Conservation (phyloP, 2,797 vertebrate genomes). For the Mormyrus proboscirostris region DNA sequence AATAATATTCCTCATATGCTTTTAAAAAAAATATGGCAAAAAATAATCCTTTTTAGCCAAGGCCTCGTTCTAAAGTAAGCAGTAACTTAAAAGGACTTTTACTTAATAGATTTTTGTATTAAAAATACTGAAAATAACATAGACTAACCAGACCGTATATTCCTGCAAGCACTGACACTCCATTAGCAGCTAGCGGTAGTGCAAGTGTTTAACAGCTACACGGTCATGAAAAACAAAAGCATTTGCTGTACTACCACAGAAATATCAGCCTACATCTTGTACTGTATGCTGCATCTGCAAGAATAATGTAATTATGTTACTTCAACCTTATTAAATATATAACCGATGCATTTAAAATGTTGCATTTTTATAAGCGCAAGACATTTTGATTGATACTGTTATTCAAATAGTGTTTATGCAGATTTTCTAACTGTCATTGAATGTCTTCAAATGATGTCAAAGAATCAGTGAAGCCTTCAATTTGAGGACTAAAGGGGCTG, state of each 20-base stretch:
- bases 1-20: neutral
- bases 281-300: neutral
- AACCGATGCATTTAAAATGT: neutral
- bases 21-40: neutral
- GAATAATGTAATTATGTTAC: neutral
- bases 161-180: neutral
- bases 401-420: neutral
- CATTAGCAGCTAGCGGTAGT: neutral
- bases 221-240: neutral
- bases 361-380: neutral
- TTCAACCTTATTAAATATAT: neutral
- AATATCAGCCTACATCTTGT: neutral
- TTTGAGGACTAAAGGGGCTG: neutral
- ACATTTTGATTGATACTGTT: neutral
- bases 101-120: neutral
- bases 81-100: neutral
- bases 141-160: neutral
- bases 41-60: neutral
- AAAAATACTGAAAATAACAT: neutral
- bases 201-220: neutral
- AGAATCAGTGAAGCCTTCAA: constrained; percentile 18
- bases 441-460: neutral
- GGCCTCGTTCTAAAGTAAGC: neutral
- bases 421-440: neutral
- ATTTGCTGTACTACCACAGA: neutral